A percentile compares a stretch with the other conserved stretches of the same genome.
phyloP scores from a whole-genome alignment of 2,888 invertebrate species.

The Athalia circularis region DNA sequence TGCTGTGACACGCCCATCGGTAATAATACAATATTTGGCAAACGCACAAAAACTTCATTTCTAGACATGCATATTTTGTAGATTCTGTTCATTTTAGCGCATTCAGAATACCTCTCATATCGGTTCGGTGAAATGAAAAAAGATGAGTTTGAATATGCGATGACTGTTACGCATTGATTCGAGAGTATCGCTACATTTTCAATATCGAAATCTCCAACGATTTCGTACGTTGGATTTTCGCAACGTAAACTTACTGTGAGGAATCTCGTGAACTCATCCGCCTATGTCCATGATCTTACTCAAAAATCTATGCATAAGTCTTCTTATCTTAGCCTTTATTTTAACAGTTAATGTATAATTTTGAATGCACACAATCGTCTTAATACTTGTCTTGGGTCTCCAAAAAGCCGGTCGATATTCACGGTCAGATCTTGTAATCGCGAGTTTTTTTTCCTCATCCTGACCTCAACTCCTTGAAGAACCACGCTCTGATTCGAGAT shows the following conservation, averaged over 20 bases:
- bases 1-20: slow-evolving; percentile 2
- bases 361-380: slow-evolving; percentile 30
- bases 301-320: slow-evolving; percentile 5
- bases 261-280: background rate
- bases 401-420: no score
- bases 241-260: background rate
- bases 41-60: slow-evolving; percentile 21
- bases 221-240: no score
- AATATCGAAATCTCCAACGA: no score
- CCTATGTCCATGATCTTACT: slow-evolving; percentile 38
- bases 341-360: slow-evolving; percentile 25
- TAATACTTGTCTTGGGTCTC: slow-evolving; percentile 33
- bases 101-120: no score
- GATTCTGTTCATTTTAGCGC: background rate
- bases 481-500: no score
- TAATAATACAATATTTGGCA: background rate
- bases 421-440: no score
- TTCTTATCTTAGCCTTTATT: slow-evolving; percentile 16
- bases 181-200: no score
- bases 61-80: background rate
- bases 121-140: no score
- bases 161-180: no score
- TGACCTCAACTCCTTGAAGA: no score
- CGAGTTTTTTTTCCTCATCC: no score
- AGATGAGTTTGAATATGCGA: no score